phyloP scores from a whole-genome alignment of 2,888 invertebrate species.

The Strigamia maritima region DNA sequence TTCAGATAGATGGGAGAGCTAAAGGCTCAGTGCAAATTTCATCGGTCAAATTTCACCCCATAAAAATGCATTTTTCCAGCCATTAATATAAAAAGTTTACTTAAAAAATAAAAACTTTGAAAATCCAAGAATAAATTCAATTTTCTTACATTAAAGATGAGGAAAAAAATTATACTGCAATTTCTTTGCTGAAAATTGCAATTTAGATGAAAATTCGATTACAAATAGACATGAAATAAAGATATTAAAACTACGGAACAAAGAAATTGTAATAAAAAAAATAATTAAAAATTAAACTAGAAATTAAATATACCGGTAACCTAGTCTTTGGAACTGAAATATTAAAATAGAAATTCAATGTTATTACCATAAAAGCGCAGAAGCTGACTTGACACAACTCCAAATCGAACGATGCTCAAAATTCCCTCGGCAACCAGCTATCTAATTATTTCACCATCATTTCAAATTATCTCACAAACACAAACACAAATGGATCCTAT shows the following conservation, averaged over 20 bases:
- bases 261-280: not conserved
- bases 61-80: not conserved
- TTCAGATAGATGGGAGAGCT: too few species aligned
- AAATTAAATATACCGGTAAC: not conserved
- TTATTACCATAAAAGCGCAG: not conserved
- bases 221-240: not conserved
- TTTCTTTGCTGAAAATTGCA: not conserved
- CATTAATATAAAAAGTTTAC: not conserved
- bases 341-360: too few species aligned
- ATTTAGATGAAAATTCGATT: not conserved
- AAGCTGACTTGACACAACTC: not conserved
- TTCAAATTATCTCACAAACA: not conserved
- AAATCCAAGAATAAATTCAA: not conserved
- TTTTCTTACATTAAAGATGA: not conserved
- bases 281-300: not conserved
- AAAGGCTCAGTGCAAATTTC: not conserved
- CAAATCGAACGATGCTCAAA: not conserved
- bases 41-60: not conserved
- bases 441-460: constrained; percentile 4
- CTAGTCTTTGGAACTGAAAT: too few species aligned
- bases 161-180: not conserved
- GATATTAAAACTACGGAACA: not conserved
- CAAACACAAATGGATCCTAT: not conserved
- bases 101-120: not conserved
- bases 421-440: not conserved